Evolutionary conservation across 2,797 vertebrate genomes (phyloP).

Genomic region (Pteropus rufus): DNA sequence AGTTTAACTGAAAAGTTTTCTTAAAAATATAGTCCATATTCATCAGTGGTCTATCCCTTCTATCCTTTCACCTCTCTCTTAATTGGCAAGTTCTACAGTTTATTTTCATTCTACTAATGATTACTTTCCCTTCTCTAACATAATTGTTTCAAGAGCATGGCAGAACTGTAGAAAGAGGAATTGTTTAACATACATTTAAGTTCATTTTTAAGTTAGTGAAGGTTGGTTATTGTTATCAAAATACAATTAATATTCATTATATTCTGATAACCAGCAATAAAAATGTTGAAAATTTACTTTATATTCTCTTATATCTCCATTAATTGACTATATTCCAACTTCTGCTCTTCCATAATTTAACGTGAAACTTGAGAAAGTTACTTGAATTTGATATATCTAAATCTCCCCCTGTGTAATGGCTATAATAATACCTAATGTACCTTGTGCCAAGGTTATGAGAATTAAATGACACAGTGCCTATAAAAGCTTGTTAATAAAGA

Average conservation of each 20-base stretch:
- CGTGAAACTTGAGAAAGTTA: constrained; percentile 39
- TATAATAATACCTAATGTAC: constrained; percentile 63
- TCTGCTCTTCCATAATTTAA: constrained; percentile 24
- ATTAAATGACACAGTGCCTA: constrained; percentile 42
- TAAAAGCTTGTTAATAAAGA: constrained; percentile 64
- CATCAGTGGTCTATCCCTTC: background rate
- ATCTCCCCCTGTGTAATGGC: constrained; percentile 8
- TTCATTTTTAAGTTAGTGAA: constrained; percentile 34
- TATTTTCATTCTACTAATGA: background rate
- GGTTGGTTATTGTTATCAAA: background rate
- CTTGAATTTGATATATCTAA: constrained; percentile 39
- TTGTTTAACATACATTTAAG: background rate
- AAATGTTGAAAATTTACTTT: background rate
- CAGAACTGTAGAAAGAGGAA: background rate
- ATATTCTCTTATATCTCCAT: background rate
- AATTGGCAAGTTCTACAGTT: background rate
- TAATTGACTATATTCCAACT: background rate
- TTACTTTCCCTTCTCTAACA: background rate
- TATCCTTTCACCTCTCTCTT: background rate
- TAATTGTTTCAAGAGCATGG: background rate
- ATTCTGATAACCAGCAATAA: background rate
- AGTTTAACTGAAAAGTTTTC: background rate
- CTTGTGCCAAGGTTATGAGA: constrained; percentile 45
- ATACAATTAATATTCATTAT: background rate
- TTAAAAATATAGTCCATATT: background rate